These are phyloP conservation scores for Cathartes aura DNA, from an alignment of 2,113 vertebrate genomes.

Conservation along the genomic window DNA sequence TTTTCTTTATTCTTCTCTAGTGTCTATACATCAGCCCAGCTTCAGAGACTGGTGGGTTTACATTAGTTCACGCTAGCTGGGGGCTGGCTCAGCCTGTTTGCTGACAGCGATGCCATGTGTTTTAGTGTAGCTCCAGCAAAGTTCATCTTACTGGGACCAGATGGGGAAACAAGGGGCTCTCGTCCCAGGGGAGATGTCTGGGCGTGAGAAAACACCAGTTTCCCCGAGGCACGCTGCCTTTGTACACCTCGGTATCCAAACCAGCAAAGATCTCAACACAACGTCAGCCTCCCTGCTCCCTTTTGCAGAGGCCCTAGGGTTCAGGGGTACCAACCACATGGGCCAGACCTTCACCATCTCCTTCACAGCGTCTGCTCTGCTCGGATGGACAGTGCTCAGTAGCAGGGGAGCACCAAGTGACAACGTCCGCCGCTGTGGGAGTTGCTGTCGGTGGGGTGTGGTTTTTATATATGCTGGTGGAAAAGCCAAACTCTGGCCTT, in stretches of 20 bases:
- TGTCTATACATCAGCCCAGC: not conserved
- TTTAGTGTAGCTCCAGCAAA: not conserved
- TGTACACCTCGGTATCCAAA: fast-evolving
- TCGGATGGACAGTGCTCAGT: not conserved
- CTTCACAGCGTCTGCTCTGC: not conserved
- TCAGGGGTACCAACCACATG: fast-evolving
- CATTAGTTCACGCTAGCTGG: not conserved
- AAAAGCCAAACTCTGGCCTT: not conserved
- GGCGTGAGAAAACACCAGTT: not conserved
- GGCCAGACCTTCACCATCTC: not conserved
- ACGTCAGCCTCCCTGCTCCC: not conserved
- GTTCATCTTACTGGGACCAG: not conserved
- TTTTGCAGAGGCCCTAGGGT: not conserved
- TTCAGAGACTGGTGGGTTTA: not conserved
- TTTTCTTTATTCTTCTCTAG: not conserved
- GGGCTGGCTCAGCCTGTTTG: not conserved
- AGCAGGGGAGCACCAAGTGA: not conserved
- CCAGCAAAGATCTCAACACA: not conserved
- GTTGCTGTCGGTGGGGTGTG: not conserved
- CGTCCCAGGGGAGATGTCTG: not conserved
- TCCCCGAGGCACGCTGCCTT: fast-evolving
- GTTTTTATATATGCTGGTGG: not conserved
- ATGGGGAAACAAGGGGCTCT: not conserved
- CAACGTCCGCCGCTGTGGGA: not conserved
- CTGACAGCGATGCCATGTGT: not conserved